Percentiles rank a stretch among this genome's conserved stretches.
These are phyloP conservation scores for Brachystomella parvula DNA, from an alignment of 1,140 invertebrate genomes.

Conservation along the genomic window DNA sequence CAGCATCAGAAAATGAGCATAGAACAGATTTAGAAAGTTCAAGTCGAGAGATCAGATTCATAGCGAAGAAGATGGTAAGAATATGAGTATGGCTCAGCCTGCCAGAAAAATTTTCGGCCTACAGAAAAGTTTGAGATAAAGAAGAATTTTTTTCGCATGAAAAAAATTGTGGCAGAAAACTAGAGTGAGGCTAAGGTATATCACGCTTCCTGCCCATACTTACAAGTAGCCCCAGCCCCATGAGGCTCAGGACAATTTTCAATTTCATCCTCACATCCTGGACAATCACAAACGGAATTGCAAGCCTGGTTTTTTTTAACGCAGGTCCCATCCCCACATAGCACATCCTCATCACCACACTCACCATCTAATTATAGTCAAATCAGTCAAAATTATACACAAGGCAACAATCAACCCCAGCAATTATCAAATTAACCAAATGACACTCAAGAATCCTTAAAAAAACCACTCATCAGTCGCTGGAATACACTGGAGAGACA, in stretches of 20 bases:
- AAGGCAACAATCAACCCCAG: background rate
- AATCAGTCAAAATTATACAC: background rate
- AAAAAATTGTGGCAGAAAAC: background rate
- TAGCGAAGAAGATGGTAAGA: no score
- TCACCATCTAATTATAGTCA: slow-evolving; percentile 13
- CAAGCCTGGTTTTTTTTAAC: background rate
- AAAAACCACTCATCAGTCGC: background rate
- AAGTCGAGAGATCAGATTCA: no score
- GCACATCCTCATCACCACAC: slow-evolving; percentile 18
- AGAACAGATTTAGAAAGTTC: no score
- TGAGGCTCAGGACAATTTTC: background rate
- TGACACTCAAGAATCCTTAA: background rate
- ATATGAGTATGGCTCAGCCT: no score
- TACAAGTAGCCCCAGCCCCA: background rate
- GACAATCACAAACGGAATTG: slow-evolving; percentile 7
- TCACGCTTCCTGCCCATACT: background rate
- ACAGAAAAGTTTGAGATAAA: background rate
- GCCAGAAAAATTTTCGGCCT: background rate
- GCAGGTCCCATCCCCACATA: slow-evolving; percentile 23
- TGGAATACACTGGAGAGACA: background rate
- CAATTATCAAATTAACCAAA: background rate
- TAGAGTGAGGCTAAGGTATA: background rate
- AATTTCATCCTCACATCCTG: background rate
- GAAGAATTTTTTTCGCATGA: background rate
- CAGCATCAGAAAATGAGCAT: no score